Base-by-base conservation (phyloP, 2,113 vertebrate genomes). In the Percopsis transmontana region DNA sequence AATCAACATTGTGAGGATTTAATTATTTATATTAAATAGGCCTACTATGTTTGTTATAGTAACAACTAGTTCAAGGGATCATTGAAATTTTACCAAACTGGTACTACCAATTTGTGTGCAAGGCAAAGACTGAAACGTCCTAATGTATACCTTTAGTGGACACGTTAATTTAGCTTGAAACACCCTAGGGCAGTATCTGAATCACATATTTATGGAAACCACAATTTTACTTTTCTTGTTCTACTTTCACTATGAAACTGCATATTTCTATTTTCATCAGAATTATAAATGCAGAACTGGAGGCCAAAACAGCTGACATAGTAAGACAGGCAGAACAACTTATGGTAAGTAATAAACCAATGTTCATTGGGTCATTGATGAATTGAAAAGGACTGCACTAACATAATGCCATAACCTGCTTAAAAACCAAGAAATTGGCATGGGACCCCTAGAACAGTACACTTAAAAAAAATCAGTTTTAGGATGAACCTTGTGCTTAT, bases 251-350 rank as follows among this genome's bases (percentile, higher is more conserved):
- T 33, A 5, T 16, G 15, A 45, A 45, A 14, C 12, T 16, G 12
- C 12, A 7, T 41, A 7, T 41, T 56, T 24, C 45, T 56, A 14
- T 72, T 55, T 66, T 14, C 9, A 60, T 60, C 24, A 99, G 97
- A 78, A 85, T 89, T 67, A 66, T 96, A 68, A 99, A 99, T 91
- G 96, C 94, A 85, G 94, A 96, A 83, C 85, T 99, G 48, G 95
- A 98, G 78, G 95, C 94, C 76, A 98, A 96, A 94, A 94, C 94
- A 71, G 92, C 94, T 71, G 91, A 93, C 69, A 33, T 98, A 41
- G 94, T 97, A 23, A 90, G 76, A 66, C 92, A 97, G 82, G 94
- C 95, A 51, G 95, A 98, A 54, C 90, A 95, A 86, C 86, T 96
- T 44, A 93, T 98, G 91, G 97, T 97, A 53, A 33, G 62, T 58